Percentiles rank a stretch among this genome's conserved stretches.
These are phyloP conservation scores for Trididemnum clinides DNA, from an alignment of 23 tunicate species.

Conservation along the genomic window DNA sequence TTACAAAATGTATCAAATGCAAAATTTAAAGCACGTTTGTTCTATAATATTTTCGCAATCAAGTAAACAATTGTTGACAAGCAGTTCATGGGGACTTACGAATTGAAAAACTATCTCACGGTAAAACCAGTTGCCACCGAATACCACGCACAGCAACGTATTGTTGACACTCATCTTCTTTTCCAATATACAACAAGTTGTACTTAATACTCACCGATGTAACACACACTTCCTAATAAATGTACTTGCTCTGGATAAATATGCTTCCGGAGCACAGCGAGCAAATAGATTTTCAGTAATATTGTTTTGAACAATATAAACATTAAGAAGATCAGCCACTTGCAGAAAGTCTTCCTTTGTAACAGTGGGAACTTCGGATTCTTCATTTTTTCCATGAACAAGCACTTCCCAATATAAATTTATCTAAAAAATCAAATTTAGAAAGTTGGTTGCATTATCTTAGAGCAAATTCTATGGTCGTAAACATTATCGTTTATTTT, in stretches of 20 bases:
- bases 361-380: constrained; percentile 12
- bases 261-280: constrained; percentile 37
- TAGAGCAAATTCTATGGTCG: too few relatives aligned
- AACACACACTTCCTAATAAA: constrained; percentile 45
- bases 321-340: constrained; percentile 66
- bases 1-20: neutral
- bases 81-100: too few relatives aligned
- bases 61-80: too few relatives aligned
- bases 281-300: constrained; percentile 49
- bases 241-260: constrained; percentile 56
- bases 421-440: constrained; percentile 13
- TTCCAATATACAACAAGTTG: too few relatives aligned
- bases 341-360: constrained; percentile 50
- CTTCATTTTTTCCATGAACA: neutral
- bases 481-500: too few relatives aligned
- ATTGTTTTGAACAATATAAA: constrained; percentile 56
- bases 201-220: constrained; percentile 73
- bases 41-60: too few relatives aligned
- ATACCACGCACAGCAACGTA: too few relatives aligned
- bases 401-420: constrained; percentile 75
- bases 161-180: too few relatives aligned
- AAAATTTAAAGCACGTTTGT: too few relatives aligned
- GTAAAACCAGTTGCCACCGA: too few relatives aligned
- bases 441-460: too few relatives aligned
- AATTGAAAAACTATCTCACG: too few relatives aligned